Percentiles rank a stretch among this genome's conserved stretches.
Conservation (phyloP, 2,113 vertebrate genomes). For the Clarias gariepinus region DNA sequence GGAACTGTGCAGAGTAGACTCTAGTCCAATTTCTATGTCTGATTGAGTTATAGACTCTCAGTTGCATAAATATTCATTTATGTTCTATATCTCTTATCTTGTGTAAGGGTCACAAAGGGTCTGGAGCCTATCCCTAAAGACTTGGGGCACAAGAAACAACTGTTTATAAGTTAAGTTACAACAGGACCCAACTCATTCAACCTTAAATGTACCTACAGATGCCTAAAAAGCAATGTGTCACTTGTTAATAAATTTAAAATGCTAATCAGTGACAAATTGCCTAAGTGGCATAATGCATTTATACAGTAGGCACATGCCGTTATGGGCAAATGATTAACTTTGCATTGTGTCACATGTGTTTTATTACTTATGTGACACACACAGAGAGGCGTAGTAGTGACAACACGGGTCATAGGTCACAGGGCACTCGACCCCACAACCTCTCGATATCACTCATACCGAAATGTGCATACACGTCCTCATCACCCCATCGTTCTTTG, state of each 20-base stretch:
- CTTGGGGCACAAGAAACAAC: no score
- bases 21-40: no score
- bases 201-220: not conserved
- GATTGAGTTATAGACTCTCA: no score
- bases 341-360: not conserved
- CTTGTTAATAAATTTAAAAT: not conserved
- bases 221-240: not conserved
- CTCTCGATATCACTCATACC: constrained; percentile 21
- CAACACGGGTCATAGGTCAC: constrained; percentile 44
- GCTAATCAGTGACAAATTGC: not conserved
- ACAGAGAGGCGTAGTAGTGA: constrained; percentile 13
- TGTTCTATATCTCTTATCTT: no score
- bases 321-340: not conserved
- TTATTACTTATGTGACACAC: not conserved
- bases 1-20: no score
- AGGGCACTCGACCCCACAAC: constrained; percentile 4
- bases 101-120: no score
- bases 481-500: constrained; percentile 4
- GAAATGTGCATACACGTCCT: constrained; percentile 21
- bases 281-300: not conserved
- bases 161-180: not conserved
- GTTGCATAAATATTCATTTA: not conserved
- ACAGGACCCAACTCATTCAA: not conserved
- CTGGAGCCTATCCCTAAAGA: no score
- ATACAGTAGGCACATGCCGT: not conserved